Percentiles rank a stretch among this genome's conserved stretches.
Evolutionary conservation across 2,113 vertebrate species (phyloP).

Genomic region (Equus quagga): DNA sequence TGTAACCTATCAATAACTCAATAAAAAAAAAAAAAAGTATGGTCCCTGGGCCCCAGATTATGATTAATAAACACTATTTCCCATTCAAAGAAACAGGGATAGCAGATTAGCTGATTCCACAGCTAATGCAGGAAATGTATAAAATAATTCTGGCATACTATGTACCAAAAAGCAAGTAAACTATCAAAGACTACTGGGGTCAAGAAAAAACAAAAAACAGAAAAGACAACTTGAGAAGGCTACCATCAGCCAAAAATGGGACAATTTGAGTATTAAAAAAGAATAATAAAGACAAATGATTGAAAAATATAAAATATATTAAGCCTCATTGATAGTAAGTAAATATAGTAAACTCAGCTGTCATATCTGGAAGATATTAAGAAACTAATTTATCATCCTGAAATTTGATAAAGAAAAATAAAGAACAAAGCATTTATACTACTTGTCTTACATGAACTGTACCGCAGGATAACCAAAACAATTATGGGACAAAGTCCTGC

Average conservation of each 20-base stretch:
- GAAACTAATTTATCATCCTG: neutral
- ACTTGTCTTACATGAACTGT: neutral
- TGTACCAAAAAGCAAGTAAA: neutral
- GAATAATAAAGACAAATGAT: neutral
- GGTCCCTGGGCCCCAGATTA: neutral
- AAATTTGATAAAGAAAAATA: neutral
- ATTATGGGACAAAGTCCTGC: neutral
- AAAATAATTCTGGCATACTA: neutral
- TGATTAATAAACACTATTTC: neutral
- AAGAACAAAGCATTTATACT: neutral
- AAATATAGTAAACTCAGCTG: neutral
- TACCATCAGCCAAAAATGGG: neutral
- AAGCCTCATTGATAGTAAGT: conserved; percentile 1
- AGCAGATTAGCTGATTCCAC: neutral
- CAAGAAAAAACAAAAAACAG: neutral
- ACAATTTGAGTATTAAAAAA: neutral
- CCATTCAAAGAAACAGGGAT: neutral
- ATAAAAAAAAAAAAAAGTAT: neutral
- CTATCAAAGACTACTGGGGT: neutral
- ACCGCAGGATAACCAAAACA: neutral
- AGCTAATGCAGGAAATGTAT: neutral
- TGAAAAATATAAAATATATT: neutral
- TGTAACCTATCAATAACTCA: too few species aligned
- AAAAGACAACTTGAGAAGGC: neutral
- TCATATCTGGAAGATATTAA: neutral